Base-by-base conservation (phyloP, 2,888 invertebrate species). In the Lasioglossum morio region DNA sequence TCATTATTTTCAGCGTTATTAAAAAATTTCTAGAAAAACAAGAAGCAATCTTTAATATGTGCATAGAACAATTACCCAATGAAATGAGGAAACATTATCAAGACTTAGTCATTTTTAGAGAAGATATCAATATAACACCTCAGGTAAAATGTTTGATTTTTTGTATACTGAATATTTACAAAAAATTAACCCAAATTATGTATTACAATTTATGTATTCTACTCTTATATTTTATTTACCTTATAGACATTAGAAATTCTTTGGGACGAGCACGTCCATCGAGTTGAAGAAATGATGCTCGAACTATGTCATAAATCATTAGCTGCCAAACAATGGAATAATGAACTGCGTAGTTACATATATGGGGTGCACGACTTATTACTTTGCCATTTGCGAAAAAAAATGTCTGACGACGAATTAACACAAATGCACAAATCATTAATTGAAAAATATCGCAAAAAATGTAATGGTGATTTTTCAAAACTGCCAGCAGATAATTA, bases 281-380 rank as follows among this genome's bases (percentile, higher is more conserved):
- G 96, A 89, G 97, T 97, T 0, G 96, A 97, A 90, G 96, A 96
- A 4, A 96, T 96, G 14, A 97, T 97, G 96, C 95, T 96, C 70
- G 96, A 96, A 84, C 95, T 98, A 16, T 96, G 96, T 63, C 96
- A 96, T 86, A 97, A 97, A 92, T 97, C 97, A 0, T 95, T 98
- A 0, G 96, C 97, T 1, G 96, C 96, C 4, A 96, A 96, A 88
- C 96, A 96, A 78, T 97, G 97, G 93, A 97, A 97, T 86, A 94
- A 95, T 4, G 96, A 96, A 78, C 95, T 96, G 77, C 95, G 96
- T 72, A 96, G 96, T 84, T 97, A 97, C 89, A 96, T 97, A 43
- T 98, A 97, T 92, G 97, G 97, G 86, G 96, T 98, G 72, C 97
- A 98, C 92, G 97, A 97, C 92, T 95, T 97, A 0, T 96, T 97